Evolutionary conservation across 2,113 vertebrate genomes (phyloP).

Genomic region (Trinectes maculatus): DNA sequence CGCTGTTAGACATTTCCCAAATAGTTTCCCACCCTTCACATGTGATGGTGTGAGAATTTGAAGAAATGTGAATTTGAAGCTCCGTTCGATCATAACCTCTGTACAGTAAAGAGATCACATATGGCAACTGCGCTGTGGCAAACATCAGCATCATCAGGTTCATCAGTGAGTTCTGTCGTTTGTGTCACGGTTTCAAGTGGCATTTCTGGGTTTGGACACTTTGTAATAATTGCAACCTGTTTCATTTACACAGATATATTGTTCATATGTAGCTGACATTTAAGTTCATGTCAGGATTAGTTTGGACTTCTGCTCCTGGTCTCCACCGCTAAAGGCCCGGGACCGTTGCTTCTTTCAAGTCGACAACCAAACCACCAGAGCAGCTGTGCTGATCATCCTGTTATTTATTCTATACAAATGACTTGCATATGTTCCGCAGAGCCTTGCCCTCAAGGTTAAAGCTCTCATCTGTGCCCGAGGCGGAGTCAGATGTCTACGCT

Average conservation of each 20-base stretch:
- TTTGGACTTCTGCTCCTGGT: slow-evolving; percentile 30
- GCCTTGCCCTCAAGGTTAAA: slow-evolving; percentile 69
- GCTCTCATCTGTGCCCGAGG: slow-evolving; percentile 48
- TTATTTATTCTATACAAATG: slow-evolving; percentile 77
- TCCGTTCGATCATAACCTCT: slow-evolving; percentile 31
- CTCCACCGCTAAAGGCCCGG: slow-evolving; percentile 37
- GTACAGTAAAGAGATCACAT: slow-evolving; percentile 10
- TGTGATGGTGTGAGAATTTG: slow-evolving; percentile 55
- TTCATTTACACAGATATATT: too few relatives aligned
- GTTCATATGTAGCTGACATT: neutral
- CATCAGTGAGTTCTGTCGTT: too few relatives aligned
- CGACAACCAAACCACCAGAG: slow-evolving; percentile 61
- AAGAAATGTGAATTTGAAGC: slow-evolving; percentile 42
- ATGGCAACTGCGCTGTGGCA: too few relatives aligned
- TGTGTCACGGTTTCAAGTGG: too few relatives aligned
- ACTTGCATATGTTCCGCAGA: slow-evolving; percentile 72
- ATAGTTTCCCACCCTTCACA: slow-evolving; percentile 55
- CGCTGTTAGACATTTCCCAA: slow-evolving; percentile 57
- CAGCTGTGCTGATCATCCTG: slow-evolving; percentile 69
- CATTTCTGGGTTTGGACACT: too few relatives aligned
- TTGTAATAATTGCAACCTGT: too few relatives aligned
- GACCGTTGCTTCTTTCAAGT: slow-evolving; percentile 39
- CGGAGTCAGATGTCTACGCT: slow-evolving; percentile 60
- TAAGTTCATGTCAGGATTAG: slow-evolving; percentile 6
- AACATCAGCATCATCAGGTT: too few relatives aligned